phyloP scores from a whole-genome alignment of 2,888 invertebrate species.

The Protodeltote pygarga region DNA sequence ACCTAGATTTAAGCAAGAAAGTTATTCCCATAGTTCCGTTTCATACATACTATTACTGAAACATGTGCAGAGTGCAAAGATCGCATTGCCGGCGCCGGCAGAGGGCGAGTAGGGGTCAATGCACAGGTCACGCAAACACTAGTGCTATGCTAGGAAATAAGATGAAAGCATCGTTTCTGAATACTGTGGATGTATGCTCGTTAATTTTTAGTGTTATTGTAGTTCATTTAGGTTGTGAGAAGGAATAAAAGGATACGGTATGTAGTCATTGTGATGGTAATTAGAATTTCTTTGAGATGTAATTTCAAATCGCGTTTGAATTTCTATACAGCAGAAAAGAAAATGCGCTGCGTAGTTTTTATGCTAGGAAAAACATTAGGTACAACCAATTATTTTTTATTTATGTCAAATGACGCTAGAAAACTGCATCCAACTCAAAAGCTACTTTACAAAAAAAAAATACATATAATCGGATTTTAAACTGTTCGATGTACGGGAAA shows the following conservation, averaged over 20 bases:
- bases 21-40: neutral
- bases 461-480: constrained; percentile 28
- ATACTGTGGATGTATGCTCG: constrained; percentile 20
- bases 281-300: neutral
- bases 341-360: too few relatives aligned
- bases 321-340: too few relatives aligned
- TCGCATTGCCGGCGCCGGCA: constrained; percentile 55
- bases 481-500: constrained; percentile 31
- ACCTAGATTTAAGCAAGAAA: too few relatives aligned
- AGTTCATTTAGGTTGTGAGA: constrained; percentile 3
- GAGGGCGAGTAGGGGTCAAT: constrained; percentile 62
- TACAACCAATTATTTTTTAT: neutral
- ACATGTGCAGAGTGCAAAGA: constrained; percentile 58
- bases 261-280: neutral
- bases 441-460: constrained; percentile 7
- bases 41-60: neutral
- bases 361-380: too few relatives aligned
- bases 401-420: neutral
- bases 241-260: neutral
- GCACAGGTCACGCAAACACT: constrained; percentile 65
- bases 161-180: constrained; percentile 41
- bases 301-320: neutral
- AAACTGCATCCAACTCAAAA: constrained; percentile 1
- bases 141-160: constrained; percentile 30
- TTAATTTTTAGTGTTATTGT: constrained; percentile 17